phyloP scores from a whole-genome alignment of 2,888 invertebrate genomes.

The Ectemnius continuus region DNA sequence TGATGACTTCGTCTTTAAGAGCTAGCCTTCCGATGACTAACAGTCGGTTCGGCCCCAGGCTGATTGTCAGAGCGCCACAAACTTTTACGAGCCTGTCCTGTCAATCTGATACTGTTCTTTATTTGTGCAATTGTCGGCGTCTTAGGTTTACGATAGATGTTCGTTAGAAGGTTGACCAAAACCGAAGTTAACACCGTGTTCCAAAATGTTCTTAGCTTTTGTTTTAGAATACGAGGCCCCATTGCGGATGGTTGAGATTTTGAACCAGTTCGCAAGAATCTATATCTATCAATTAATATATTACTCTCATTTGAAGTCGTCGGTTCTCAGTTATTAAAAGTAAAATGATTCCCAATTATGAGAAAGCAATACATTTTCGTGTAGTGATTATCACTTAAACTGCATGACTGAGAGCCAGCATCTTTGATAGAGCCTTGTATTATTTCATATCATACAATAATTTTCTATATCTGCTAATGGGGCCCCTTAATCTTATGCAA shows the following conservation, averaged over 20 bases:
- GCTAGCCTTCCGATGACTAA: neutral
- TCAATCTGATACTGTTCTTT: constrained; percentile 5
- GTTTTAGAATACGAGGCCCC: neutral
- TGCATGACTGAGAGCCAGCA: no score
- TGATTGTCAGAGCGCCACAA: constrained; percentile 10
- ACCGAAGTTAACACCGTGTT: constrained; percentile 49
- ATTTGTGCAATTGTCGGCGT: constrained; percentile 27
- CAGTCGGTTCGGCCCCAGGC: constrained; percentile 7
- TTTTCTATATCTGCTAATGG: no score
- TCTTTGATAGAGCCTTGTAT: no score
- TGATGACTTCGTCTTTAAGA: neutral
- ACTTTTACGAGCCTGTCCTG: constrained; percentile 8
- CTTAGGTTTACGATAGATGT: constrained; percentile 48
- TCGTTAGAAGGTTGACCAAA: constrained; percentile 69
- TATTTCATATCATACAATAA: no score
- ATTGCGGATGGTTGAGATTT: constrained; percentile 11
- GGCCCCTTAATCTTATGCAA: no score
- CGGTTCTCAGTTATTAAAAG: no score
- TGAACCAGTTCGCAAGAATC: no score
- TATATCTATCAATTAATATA: no score
- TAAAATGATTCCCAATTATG: no score
- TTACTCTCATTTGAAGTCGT: no score
- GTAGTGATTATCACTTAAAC: no score
- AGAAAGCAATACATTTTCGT: no score
- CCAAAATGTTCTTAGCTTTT: neutral